Base-by-base conservation (phyloP, 1,140 invertebrate species). In the Colletes latitarsis region DNA sequence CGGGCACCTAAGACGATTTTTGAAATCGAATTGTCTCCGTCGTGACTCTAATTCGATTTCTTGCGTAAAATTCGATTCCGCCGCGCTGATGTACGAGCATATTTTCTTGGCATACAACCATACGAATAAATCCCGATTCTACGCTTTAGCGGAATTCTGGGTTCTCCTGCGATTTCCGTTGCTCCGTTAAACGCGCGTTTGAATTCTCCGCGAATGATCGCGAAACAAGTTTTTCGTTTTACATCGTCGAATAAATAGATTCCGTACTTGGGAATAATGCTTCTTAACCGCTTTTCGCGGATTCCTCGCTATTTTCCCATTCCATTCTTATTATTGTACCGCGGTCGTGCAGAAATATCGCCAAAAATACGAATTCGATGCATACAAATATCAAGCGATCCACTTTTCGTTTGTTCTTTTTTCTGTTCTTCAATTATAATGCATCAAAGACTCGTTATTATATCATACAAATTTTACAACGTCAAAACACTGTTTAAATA, bases 11-110 rank as follows among this genome's bases (percentile, higher is more conserved):
- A 81, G 73, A 68, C 66, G 71, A 80, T 75, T 80, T 80, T 75
- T 75, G 63, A 77, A 81, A 81, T 81, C 73, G 72, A 81, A 69
- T 81, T 81, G 71, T 76, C 79, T 60, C 64, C 55, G 66, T 15
- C 49, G 43, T 62, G 73, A 77, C 79, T 81, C 68, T 81, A 68
- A 77, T 81, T 81, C 53, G 73, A 77, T 81, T 81, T 81, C 79
- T 77, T 63, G 41, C 19, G 66, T 46, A 43, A 75, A 75, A 80
- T 75, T 74, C 71, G 70, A 80, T 80, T 75, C 63, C 71, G 21
- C 21, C 53, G 46, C 41, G 17, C 14, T 74, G 53, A 80, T 75
- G 41, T 66, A 80, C 58, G 58, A 73, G 58, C 77, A 79, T 72
- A 79, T 79, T 79, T 79, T 55, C 77, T 73, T 73, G 58, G 77